Percentiles rank a stretch among this genome's conserved stretches.
These are phyloP conservation scores for Platorchestia sp. DNA, from an alignment of 1,140 invertebrate genomes.

Conservation along the genomic window DNA sequence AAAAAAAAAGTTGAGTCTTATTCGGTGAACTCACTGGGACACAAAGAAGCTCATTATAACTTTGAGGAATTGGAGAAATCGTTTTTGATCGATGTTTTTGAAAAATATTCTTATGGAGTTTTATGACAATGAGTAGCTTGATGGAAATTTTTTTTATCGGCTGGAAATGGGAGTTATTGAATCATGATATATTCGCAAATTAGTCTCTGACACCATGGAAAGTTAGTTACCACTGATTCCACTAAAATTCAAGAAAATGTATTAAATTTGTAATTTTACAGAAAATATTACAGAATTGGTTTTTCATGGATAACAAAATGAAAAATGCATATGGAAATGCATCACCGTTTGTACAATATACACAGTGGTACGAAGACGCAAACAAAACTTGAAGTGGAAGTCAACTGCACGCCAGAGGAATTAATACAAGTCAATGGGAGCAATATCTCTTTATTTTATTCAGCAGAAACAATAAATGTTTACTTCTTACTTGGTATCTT, in stretches of 20 bases:
- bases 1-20: background rate
- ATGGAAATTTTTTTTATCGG: background rate
- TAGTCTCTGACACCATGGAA: background rate
- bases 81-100: background rate
- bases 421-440: too few species aligned
- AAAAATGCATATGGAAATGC: background rate
- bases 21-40: background rate
- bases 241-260: background rate
- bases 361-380: background rate
- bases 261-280: background rate
- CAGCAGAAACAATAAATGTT: too few species aligned
- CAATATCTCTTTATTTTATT: too few species aligned
- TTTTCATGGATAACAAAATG: background rate
- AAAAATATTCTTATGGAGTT: background rate
- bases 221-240: background rate
- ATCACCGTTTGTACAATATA: background rate
- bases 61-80: background rate
- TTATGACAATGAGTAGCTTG: background rate
- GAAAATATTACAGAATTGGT: background rate
- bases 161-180: background rate
- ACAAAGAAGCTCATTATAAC: background rate
- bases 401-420: too few species aligned
- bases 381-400: too few species aligned
- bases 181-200: background rate
- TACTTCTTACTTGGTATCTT: too few species aligned